Evolutionary conservation across 2,113 vertebrate genomes (phyloP).

Genomic region (Eurypyga helias): DNA sequence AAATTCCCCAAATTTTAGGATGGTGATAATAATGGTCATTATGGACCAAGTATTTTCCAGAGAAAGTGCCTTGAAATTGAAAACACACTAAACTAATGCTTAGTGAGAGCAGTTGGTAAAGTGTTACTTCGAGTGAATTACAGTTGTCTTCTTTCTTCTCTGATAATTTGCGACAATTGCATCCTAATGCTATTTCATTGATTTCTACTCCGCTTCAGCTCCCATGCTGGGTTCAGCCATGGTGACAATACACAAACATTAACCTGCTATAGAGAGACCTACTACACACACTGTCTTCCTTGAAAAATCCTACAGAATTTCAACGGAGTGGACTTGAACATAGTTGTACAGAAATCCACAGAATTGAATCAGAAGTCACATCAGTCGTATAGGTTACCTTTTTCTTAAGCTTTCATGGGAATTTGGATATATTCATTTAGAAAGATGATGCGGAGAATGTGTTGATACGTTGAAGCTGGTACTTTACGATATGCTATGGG

Average conservation of each 20-base stretch:
- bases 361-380: not conserved
- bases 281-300: not conserved
- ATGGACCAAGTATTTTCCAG: conserved; percentile 24
- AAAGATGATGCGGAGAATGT: not conserved
- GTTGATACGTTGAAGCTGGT: not conserved
- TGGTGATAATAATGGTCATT: conserved; percentile 72
- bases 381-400: not conserved
- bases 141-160: conserved; percentile 72
- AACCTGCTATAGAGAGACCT: conserved; percentile 33
- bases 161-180: conserved; percentile 76
- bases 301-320: not conserved
- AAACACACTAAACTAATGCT: conserved; percentile 62
- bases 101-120: conserved; percentile 71
- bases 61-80: conserved; percentile 66
- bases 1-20: conserved; percentile 69
- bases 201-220: conserved; percentile 72
- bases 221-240: conserved; percentile 70
- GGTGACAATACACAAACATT: conserved; percentile 53
- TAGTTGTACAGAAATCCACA: not conserved
- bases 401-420: not conserved
- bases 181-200: conserved; percentile 73
- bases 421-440: not conserved
- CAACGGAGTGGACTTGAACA: not conserved
- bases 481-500: not conserved
- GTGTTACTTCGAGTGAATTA: conserved; percentile 65